Base-by-base conservation (phyloP, 2,113 vertebrate species). In the Neotoma lepida region DNA sequence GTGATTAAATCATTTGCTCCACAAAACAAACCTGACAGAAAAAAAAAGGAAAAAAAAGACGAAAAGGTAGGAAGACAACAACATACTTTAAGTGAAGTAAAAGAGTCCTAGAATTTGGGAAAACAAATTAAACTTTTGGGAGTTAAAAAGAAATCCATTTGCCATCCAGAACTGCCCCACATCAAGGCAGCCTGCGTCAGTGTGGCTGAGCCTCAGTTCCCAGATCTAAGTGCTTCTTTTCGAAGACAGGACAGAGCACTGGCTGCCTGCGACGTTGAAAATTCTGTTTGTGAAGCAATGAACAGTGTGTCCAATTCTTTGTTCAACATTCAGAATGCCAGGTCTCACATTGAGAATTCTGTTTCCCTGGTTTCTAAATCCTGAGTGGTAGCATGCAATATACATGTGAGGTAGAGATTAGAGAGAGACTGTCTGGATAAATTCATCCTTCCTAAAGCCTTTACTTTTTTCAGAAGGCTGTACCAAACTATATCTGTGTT, bases 271-370 rank as follows among this genome's bases (percentile, higher is more conserved):
- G 76, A 97, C 92, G 94, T 91, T 96, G 96, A 97, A 97, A 97
- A 97, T 94, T 95, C 95, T 96, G 63, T 97, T 97, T 97, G 96
- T 98, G 96, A 97, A 94, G 93, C 93, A 97, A 96, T 93, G 95
- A 98, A 89, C 66, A 97, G 96, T 96, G 94, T 97, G 94, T 97
- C 95, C 95, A 89, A 93, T 95, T 97, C 93, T 97, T 97, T 90
- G 70, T 95, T 97, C 93, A 8, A 4, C 17, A 49, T 87, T 96
- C 80, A 96, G 96, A 97, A 94, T 96, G 96, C 93, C 93, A 84
- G 96, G 94, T 90, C 92, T 85, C 90, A 76, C 77, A 56, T 91
- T 96, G 63, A 92, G 91, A 88, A 97, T 97, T 93, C 92, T 97
- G 90, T 96, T 97, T 97, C 90, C 86, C 95, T 97, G 77, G 61